Evolutionary conservation across 2,797 vertebrate species (phyloP), one percentile per base, ranked within the genome.

Genomic region (Borostomias antarcticus): DNA sequence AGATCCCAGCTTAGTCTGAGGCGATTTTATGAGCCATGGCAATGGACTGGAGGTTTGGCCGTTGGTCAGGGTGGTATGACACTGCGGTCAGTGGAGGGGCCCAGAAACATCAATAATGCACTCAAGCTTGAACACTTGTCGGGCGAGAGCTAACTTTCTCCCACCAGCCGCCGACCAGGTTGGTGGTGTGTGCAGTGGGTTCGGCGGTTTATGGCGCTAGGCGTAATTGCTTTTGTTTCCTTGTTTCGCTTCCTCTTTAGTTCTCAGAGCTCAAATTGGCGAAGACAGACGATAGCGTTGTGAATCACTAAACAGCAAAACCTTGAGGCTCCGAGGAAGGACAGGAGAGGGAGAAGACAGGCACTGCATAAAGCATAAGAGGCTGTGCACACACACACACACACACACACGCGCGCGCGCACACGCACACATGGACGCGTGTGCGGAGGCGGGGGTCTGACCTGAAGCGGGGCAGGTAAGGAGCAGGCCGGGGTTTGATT

Each of bases 401-500:
- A 45, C 10, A 68, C 32, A 48, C 15, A 64, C 33, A n/a, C 17
- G 21, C 47, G 21, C 47, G 5, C 17, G 26, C 4, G 10, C 29
- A 60, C 5, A 45, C 25, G 17, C n/a, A 29, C 15, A 43, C n/a
- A n/a, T n/a, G n/a, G n/a, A n/a, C n/a, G n/a, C n/a, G n/a, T n/a
- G 40, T 1, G 48, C 0, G 2, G 72, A 58, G 43, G 72, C 28
- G 32, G 78, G 76, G 73, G 83, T 90, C 95, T 94, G 93, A 96
- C 96, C 96, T 98, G 93, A 84, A 89, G 81, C 75, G 73, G 78
- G 88, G 74, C 80, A 88, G 92, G 88, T 59, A 91, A 91, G 71
- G 93, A 92, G 91, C 84, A 83, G 88, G 89, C 89, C 83, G 90
- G 88, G 83, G 94, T 92, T 50, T 93, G 93, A 86, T 93, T 95